phyloP scores from a whole-genome alignment of 2,888 invertebrate species.

The Hydroisotoma schaefferi region DNA sequence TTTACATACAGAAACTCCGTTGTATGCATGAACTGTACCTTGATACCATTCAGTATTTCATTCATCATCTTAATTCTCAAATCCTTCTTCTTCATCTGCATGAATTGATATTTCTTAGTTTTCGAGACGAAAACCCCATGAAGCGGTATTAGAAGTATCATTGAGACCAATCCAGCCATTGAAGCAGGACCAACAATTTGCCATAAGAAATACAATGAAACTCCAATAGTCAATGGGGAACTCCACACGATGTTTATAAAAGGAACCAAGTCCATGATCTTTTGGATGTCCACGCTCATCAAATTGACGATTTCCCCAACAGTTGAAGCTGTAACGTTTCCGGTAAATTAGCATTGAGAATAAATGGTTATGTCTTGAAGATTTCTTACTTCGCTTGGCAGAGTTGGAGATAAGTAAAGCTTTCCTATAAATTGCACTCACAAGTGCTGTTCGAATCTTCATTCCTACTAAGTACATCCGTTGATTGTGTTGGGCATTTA shows the following conservation, averaged over 20 bases:
- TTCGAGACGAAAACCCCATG: constrained; percentile 70
- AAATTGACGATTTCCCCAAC: constrained; percentile 89
- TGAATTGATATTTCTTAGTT: constrained; percentile 54
- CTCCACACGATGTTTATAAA: constrained; percentile 87
- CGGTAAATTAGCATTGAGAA: too few species aligned
- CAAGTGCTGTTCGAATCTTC: constrained; percentile 54
- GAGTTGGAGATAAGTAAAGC: constrained; percentile 34
- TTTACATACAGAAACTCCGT: too few species aligned
- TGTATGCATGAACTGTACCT: too few species aligned
- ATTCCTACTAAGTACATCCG: constrained; percentile 55
- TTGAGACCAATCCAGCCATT: constrained; percentile 85
- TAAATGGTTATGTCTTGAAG: neutral
- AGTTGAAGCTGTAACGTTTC: constrained; percentile 60
- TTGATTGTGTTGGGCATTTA: constrained; percentile 57
- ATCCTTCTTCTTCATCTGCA: constrained; percentile 63
- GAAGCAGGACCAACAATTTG: constrained; percentile 65
- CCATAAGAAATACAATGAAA: constrained; percentile 77
- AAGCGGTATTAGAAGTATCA: constrained; percentile 86
- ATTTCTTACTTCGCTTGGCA: constrained; percentile 21
- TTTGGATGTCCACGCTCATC: constrained; percentile 87
- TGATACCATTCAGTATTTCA: constrained; percentile 87
- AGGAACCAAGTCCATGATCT: constrained; percentile 77
- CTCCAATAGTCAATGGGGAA: constrained; percentile 78
- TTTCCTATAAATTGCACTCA: constrained; percentile 55
- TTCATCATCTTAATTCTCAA: constrained; percentile 89